A percentile compares a stretch with the other conserved stretches of the same genome.
phyloP scores from a whole-genome alignment of 2,888 invertebrate species.

The Phymatocera aterrima region DNA sequence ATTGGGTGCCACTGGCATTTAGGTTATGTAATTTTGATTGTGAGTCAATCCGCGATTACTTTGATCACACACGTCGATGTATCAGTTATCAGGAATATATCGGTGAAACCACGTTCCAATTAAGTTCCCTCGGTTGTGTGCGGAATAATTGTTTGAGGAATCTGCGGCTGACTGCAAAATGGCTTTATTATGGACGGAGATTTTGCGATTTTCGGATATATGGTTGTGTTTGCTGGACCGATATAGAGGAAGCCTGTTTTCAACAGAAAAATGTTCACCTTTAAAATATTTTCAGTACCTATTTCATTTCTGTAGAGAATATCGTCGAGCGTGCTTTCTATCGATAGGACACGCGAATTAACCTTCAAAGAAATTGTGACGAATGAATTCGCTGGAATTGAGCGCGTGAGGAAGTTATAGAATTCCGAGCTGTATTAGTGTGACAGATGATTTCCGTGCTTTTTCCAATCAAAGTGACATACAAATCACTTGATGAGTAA shows the following conservation, averaged over 20 bases:
- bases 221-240: too few species aligned
- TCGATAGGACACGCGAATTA: neutral
- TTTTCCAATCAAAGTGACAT: too few species aligned
- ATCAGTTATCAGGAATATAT: neutral
- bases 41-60: slow-evolving; percentile 4
- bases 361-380: neutral
- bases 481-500: too few species aligned
- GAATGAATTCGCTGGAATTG: neutral
- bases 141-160: neutral
- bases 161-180: neutral
- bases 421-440: too few species aligned
- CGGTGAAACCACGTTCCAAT: neutral
- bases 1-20: neutral
- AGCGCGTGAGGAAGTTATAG: neutral
- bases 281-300: too few species aligned
- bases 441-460: neutral
- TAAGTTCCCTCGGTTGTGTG: slow-evolving; percentile 6
- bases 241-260: too few species aligned
- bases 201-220: too few species aligned
- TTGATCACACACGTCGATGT: neutral
- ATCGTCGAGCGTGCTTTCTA: too few species aligned
- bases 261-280: too few species aligned
- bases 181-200: neutral
- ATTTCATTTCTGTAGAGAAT: too few species aligned
- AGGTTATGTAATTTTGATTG: too few species aligned